Conservation (phyloP, 2,797 vertebrate species). For the Mus minutoides region DNA sequence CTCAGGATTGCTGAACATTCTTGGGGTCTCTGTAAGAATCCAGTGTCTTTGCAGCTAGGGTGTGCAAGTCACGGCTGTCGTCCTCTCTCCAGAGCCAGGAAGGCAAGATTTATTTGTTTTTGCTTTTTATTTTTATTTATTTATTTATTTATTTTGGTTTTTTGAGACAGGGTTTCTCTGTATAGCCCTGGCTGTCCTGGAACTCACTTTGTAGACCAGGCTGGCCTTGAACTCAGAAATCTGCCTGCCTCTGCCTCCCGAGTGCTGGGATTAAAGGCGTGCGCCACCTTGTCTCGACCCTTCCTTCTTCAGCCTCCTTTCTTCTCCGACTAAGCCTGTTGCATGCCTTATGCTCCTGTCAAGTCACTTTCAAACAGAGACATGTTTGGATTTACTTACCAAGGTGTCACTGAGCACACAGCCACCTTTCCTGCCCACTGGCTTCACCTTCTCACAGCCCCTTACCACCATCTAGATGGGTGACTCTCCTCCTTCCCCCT, state of each 20-base stretch:
- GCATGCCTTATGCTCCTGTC: neutral
- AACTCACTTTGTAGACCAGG: too few species aligned
- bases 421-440: too few species aligned
- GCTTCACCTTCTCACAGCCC: neutral
- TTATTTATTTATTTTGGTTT: too few species aligned
- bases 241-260: too few species aligned
- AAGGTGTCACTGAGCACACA: neutral
- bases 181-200: too few species aligned
- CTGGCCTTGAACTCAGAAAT: too few species aligned
- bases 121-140: too few species aligned
- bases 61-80: neutral
- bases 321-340: neutral
- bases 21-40: neutral
- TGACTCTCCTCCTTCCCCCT: neutral
- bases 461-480: neutral
- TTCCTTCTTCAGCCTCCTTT: neutral
- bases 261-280: too few species aligned
- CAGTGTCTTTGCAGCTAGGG: neutral
- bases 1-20: neutral
- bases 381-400: neutral
- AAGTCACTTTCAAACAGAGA: slow-evolving; percentile 19
- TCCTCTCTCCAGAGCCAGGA: neutral
- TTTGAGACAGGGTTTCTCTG: too few species aligned
- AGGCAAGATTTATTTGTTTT: neutral
- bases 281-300: too few species aligned